Conservation (phyloP, 2,113 vertebrate genomes). For the Ammospiza caudacuta region DNA sequence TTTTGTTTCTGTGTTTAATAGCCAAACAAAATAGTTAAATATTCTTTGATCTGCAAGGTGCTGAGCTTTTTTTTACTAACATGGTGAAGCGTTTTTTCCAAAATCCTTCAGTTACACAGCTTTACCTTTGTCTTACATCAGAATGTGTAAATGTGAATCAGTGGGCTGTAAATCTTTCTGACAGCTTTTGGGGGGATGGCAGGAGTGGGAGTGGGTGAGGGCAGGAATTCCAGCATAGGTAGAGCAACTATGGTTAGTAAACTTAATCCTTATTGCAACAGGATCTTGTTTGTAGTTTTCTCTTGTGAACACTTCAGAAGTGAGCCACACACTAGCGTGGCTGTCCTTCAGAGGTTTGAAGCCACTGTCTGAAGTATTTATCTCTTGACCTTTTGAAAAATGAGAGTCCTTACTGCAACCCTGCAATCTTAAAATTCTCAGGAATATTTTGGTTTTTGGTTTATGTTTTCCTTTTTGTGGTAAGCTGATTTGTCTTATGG, state of each 20-base stretch:
- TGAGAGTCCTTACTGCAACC: not conserved
- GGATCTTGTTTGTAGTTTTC: not conserved
- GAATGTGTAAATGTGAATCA: not conserved
- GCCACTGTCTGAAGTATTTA: not conserved
- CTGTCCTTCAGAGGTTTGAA: not conserved
- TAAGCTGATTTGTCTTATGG: not conserved
- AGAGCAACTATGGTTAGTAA: not conserved
- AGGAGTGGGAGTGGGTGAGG: not conserved
- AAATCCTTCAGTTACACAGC: not conserved
- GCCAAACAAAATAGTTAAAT: not conserved
- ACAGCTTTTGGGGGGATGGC: not conserved
- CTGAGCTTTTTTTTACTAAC: conserved; percentile 28
- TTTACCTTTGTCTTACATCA: not conserved
- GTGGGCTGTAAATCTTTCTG: not conserved
- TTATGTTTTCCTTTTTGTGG: not conserved
- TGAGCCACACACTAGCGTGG: not conserved
- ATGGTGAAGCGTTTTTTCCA: not conserved
- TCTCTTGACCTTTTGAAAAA: not conserved
- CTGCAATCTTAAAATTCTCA: conserved; percentile 45
- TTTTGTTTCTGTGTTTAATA: not conserved
- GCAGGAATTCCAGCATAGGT: not conserved
- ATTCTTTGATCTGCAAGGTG: conserved; percentile 4
- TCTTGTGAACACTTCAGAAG: not conserved
- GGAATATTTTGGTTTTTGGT: not conserved
- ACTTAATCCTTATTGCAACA: not conserved